Base-by-base conservation (phyloP, 2,888 invertebrate genomes). In the Scaptomyza flava region DNA sequence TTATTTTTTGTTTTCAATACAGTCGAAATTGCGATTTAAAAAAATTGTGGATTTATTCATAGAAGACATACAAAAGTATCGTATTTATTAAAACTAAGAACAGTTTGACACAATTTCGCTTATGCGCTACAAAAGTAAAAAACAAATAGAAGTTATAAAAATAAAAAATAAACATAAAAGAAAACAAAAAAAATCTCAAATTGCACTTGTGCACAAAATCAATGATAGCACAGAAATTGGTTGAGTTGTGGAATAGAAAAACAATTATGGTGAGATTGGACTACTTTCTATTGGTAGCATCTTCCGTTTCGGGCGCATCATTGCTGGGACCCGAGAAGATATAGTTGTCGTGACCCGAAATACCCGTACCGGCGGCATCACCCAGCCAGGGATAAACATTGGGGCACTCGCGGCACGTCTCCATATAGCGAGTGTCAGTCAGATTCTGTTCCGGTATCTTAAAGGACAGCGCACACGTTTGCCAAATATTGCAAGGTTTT, bases 381-480 rank as follows among this genome's bases (percentile, higher is more conserved):
- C 97, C 97, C 72, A 97, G 91, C 98, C 98, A 98, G 3, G 98
- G 98, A 92, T 96, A 95, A 91, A 94, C 94, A 72, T 95, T 95
- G 14, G 97, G 97, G 89, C 97, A 98, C 68, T 97, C 96, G 65
- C 93, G 93, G 91, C 97, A 98, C 17, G 97, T 96, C 89, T 96
- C 96, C 94, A 98, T 94, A 89, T 98, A 97, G 89, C 97, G 94
- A 6, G 96, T 96, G 70, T 96, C 95, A 3, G 96, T 95, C 89
- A 96, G 93, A 91, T 97, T 97, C 20, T 94, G 93, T 68, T 95
- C 96, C 23, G 96, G 94, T 17, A 94, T 94, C 89, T 95, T 96
- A 92, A 97, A 97, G 67, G 95, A 93, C 36, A 98, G 93, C 0
- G 96, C 96, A 89, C 98, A 98, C 82, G 96, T 97, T 90, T 96